Conservation (phyloP, 2,797 vertebrate genomes). For the Austrolebias charrua region DNA sequence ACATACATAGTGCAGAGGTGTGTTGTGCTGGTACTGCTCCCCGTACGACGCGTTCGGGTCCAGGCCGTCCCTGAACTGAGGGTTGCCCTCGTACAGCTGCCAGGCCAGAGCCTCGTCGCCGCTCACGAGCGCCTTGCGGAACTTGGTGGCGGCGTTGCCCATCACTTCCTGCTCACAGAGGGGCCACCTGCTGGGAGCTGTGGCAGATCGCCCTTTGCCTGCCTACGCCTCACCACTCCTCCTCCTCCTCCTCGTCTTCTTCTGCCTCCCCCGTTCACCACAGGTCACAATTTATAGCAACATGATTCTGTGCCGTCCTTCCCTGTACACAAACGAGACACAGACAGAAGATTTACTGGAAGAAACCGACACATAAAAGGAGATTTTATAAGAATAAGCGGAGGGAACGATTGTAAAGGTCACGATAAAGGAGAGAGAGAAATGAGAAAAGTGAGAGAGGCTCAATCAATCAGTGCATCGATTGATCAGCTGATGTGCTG, state of each 20-base stretch:
- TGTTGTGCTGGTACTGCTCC: slow-evolving; percentile 98
- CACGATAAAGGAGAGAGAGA: background rate
- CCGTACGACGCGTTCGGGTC: slow-evolving; percentile 98
- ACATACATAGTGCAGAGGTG: slow-evolving; percentile 94
- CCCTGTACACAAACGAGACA: slow-evolving; percentile 48
- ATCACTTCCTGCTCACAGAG: slow-evolving; percentile 74
- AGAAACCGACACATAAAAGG: slow-evolving; percentile 10
- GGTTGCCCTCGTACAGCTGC: slow-evolving; percentile 98
- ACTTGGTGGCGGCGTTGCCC: slow-evolving; percentile 99
- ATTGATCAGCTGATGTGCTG: slow-evolving; percentile 55
- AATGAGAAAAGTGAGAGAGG: slow-evolving; percentile 26
- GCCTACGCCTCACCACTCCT: slow-evolving; percentile 25
- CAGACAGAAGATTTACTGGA: slow-evolving; percentile 18
- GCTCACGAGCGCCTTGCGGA: slow-evolving; percentile 95
- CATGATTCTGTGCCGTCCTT: slow-evolving; percentile 64
- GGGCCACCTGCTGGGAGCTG: slow-evolving; percentile 42
- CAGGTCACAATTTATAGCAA: slow-evolving; percentile 66
- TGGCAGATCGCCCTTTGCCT: slow-evolving; percentile 40
- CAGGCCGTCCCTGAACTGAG: slow-evolving; percentile 94
- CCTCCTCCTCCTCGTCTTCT: slow-evolving; percentile 41
- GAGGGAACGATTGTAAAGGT: background rate
- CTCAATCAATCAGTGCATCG: slow-evolving; percentile 50
- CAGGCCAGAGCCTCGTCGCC: slow-evolving; percentile 96
- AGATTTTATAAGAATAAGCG: slow-evolving; percentile 20
- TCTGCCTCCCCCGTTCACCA: slow-evolving; percentile 63